phyloP scores from a whole-genome alignment of 2,797 vertebrate genomes.

The Petrocephalus sullivani region DNA sequence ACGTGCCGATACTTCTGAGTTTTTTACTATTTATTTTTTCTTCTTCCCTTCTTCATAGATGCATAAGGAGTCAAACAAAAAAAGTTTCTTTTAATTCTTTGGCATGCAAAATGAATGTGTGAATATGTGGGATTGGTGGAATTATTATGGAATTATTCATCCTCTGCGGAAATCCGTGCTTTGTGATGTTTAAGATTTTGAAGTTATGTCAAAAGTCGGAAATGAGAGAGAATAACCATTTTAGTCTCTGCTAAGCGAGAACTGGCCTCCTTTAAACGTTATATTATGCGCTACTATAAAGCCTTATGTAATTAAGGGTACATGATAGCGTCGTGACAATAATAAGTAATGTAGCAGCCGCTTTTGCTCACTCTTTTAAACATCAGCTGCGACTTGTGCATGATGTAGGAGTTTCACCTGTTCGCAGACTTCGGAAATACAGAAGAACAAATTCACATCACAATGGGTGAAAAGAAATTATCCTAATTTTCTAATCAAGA shows the following conservation, averaged over 20 bases:
- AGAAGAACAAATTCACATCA: slow-evolving; percentile 56
- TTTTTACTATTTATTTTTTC: slow-evolving; percentile 26
- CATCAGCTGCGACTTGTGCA: background rate
- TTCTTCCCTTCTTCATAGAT: slow-evolving; percentile 17
- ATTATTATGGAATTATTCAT: slow-evolving; percentile 52
- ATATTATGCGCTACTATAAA: slow-evolving; percentile 18
- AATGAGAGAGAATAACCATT: slow-evolving; percentile 22
- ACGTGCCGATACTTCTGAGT: background rate
- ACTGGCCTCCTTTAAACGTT: slow-evolving; percentile 39
- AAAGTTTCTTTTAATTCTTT: slow-evolving; percentile 27
- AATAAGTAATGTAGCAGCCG: background rate
- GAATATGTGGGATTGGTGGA: slow-evolving; percentile 34
- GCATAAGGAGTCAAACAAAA: slow-evolving; percentile 9
- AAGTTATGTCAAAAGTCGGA: slow-evolving; percentile 9
- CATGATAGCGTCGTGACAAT: background rate
- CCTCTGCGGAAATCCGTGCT: slow-evolving; percentile 33
- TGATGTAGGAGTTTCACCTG: slow-evolving; percentile 11
- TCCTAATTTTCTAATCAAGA: slow-evolving; percentile 63
- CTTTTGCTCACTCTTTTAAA: background rate
- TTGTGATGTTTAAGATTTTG: background rate
- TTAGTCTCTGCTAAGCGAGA: slow-evolving; percentile 31
- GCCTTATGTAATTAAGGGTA: background rate
- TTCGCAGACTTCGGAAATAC: slow-evolving; percentile 5
- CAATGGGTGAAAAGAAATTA: slow-evolving; percentile 52
- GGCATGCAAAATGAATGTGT: slow-evolving; percentile 35